A percentile compares a stretch with the other conserved stretches of the same genome.
Conservation (phyloP, 1,140 invertebrate species). For the Triops cancriformis region DNA sequence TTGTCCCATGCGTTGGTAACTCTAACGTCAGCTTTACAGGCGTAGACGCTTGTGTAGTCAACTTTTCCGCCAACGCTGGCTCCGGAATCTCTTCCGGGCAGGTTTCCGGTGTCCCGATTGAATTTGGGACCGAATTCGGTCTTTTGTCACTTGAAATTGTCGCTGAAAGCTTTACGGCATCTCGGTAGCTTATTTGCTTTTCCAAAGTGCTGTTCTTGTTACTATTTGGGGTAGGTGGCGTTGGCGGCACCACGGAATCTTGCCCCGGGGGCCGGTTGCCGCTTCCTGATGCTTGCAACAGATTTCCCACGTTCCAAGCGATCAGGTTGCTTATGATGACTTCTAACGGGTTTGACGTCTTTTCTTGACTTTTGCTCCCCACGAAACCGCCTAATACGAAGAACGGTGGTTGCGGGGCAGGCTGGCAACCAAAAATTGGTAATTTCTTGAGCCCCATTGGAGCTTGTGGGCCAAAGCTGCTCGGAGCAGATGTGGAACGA, state of each 20-base stretch:
- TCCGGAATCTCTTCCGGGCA: too few relatives aligned
- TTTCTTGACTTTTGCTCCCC: constrained; percentile 25
- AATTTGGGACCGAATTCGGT: too few relatives aligned
- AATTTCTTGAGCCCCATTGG: neutral
- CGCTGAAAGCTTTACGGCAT: neutral
- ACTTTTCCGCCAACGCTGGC: too few relatives aligned
- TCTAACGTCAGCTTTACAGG: neutral
- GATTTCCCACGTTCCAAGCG: neutral
- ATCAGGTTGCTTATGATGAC: neutral
- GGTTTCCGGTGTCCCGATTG: too few relatives aligned
- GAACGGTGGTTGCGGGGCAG: neutral
- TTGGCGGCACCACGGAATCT: neutral
- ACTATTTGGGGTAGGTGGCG: neutral
- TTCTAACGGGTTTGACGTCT: neutral
- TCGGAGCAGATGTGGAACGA: neutral
- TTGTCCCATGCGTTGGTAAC: neutral
- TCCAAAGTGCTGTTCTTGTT: neutral
- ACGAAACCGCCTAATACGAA: constrained; percentile 24
- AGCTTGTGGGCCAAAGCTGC: neutral
- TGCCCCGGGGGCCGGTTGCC: neutral
- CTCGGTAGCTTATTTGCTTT: neutral
- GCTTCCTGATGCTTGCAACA: neutral
- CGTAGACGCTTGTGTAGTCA: neutral
- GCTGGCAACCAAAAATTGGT: neutral
- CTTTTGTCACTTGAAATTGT: neutral